Conservation (phyloP, 1,140 invertebrate genomes). For the Sitophilus oryzae region DNA sequence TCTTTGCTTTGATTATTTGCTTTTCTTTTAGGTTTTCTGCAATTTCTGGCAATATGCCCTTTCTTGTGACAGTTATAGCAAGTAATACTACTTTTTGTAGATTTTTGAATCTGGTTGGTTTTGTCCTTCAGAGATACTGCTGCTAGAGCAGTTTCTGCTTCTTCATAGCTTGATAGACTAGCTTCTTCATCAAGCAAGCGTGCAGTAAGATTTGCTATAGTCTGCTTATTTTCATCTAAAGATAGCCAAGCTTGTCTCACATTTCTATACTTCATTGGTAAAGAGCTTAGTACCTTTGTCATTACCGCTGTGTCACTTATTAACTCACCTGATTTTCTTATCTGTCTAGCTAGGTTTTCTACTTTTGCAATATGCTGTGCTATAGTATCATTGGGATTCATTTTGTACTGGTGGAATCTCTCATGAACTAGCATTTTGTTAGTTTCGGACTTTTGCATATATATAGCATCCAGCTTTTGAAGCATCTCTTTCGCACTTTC, state of each 20-base stretch:
- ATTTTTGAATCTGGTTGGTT: slow-evolving; percentile 9
- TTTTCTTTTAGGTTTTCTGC: slow-evolving; percentile 10
- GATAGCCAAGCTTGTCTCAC: slow-evolving; percentile 43
- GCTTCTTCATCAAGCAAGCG: slow-evolving; percentile 43
- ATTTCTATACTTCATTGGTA: slow-evolving; percentile 34
- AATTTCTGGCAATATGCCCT: slow-evolving; percentile 33
- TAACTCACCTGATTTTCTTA: slow-evolving; percentile 37
- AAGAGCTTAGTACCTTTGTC: slow-evolving; percentile 38
- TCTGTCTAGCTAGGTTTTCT: slow-evolving; percentile 38
- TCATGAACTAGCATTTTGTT: slow-evolving; percentile 42
- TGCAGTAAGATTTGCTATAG: slow-evolving; percentile 39
- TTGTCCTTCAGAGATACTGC: slow-evolving; percentile 17
- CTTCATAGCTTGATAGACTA: slow-evolving; percentile 32
- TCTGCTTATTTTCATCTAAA: slow-evolving; percentile 39
- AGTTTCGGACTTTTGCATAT: too few relatives aligned
- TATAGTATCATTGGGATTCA: too few relatives aligned
- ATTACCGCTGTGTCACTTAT: slow-evolving; percentile 41
- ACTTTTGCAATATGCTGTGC: slow-evolving; percentile 42
- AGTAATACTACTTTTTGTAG: slow-evolving; percentile 6
- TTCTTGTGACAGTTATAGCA: slow-evolving; percentile 35
- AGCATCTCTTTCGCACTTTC: slow-evolving; percentile 31
- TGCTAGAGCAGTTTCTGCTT: slow-evolving; percentile 29
- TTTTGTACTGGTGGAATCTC: slow-evolving; percentile 39
- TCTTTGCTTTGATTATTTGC: too few relatives aligned
- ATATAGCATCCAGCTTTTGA: slow-evolving; percentile 36